Evolutionary conservation across 2,888 invertebrate species (phyloP), one percentile per base, ranked within the genome.

Genomic region (Drosophila paucipuncta): DNA sequence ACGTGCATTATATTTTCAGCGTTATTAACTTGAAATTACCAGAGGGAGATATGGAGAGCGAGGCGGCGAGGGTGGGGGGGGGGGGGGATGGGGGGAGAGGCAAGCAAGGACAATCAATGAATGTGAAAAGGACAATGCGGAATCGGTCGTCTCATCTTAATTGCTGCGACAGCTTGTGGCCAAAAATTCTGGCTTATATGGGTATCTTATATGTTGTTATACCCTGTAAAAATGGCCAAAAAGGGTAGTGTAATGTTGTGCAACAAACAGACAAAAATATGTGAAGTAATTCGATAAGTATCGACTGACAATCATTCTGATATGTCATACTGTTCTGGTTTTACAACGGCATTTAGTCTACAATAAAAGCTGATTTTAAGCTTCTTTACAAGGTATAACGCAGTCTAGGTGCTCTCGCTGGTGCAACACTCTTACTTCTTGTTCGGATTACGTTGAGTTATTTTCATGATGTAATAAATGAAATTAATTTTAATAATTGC

Each of bases 401-500:
- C 3, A 28, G 55, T 28, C 18, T 3, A 37, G 4, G 2, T 9
- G 9, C 25, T 13, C 37, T 2, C 22, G 2, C 7, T 25, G 4
- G 7, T 16, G 47, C 25, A 25, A 25, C 25, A 16, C 22, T 54
- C 16, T 39, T 13, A 39, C 4, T 57, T 43, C 47, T 37, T 71
- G 25, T 57, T 41, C 49, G 39, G 52, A 49, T 35, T 70, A 68
- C 39, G 79, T 72, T 64, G 55, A 76, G 68, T 73, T 79, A 76
- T 83, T 91, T 91, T 85, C 81, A 91, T 85, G 88, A 86, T 88
- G 90, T 90, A 91, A 91, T 91, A 91, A 92, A 90, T 86, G 89
- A 89, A 90, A 91, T 91, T 89, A 91, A 91, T 92, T 91, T 89
- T 81, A 79, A 89, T 92, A 92, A 89, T 89, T 92, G 87, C 88